phyloP scores from a whole-genome alignment of 2,888 invertebrate genomes.

The Sphaerophoria rueppellii region DNA sequence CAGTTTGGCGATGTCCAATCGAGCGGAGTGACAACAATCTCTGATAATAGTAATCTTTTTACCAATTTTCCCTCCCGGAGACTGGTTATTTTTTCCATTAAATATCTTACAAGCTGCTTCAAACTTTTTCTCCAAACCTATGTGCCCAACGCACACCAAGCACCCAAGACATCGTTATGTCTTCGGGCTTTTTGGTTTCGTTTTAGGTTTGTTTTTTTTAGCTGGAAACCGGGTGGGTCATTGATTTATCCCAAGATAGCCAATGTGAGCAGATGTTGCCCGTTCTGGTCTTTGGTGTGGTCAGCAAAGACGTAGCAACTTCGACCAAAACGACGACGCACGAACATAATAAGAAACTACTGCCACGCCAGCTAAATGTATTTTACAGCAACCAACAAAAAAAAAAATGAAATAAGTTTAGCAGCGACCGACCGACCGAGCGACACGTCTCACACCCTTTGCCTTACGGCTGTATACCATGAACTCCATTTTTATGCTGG shows the following conservation, averaged over 20 bases:
- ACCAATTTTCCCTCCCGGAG: slow-evolving; percentile 50
- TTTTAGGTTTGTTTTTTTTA: slow-evolving; percentile 22
- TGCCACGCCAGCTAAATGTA: slow-evolving; percentile 49
- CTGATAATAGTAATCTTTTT: slow-evolving; percentile 60
- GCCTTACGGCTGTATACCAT: slow-evolving; percentile 30
- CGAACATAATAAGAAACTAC: slow-evolving; percentile 45
- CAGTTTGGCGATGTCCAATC: slow-evolving; percentile 19
- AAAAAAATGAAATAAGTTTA: slow-evolving; percentile 28
- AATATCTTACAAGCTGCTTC: slow-evolving; percentile 59
- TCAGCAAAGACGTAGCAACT: slow-evolving; percentile 27
- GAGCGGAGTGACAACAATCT: slow-evolving; percentile 51
- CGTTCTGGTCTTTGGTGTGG: slow-evolving; percentile 56
- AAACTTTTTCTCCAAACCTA: slow-evolving; percentile 16
- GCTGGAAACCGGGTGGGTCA: slow-evolving; percentile 67
- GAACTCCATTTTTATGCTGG: background rate
- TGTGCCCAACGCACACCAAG: background rate
- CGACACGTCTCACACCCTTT: slow-evolving; percentile 50
- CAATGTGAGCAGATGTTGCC: slow-evolving; percentile 56
- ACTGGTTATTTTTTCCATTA: slow-evolving; percentile 40
- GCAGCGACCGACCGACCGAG: slow-evolving; percentile 7
- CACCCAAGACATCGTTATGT: background rate
- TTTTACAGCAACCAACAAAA: slow-evolving; percentile 49
- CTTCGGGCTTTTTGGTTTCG: background rate
- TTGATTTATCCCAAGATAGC: slow-evolving; percentile 55
- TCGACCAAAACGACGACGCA: slow-evolving; percentile 4